Evolutionary conservation across 2,888 invertebrate species (phyloP), one percentile per base, ranked within the genome.

Genomic region (Omphaloscelis lunosa): DNA sequence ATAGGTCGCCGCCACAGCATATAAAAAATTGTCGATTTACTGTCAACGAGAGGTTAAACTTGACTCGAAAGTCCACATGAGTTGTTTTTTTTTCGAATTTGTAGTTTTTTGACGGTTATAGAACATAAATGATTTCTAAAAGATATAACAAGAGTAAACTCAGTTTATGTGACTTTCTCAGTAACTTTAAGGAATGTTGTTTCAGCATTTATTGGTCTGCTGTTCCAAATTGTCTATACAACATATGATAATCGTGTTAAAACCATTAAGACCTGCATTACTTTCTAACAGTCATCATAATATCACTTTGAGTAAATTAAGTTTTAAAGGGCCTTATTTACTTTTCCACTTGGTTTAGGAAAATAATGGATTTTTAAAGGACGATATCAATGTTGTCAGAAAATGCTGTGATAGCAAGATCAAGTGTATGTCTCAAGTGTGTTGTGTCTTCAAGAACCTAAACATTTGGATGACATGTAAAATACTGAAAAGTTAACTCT

Each of bases 261-360:
- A 86, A n/a, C n/a, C 59, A 69, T 56, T 74, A 72, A 58, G 65
- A 72, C 45, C 34, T 12, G 51, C 69, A 77, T 69, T 20, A 72
- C n/a, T 75, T 75, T 69, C 41, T 45, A 63, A 59, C 6, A 72
- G 41, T 53, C 59, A 34, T 79, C 34, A 27, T 59, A 45, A 34
- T 29, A 56, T 68, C 29, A 61, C 51, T 7, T 67, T 56, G 7
- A n/a, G n/a, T 4, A 17, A 72, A 74, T 48, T 15, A 45, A 80
- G 27, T 72, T 69, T 29, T 62, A 45, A 23, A 69, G 0, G 12
- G 41, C 6, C 56, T 15, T 51, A 62, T 29, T 63, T 58, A 51
- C 7, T 63, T 53, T 17, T 1, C 9, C 48, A 27, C 23, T 58
- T 17, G 8, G 27, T 66, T 65, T 48, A 51, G 39, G 8, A 51